phyloP scores from a whole-genome alignment of 2,797 vertebrate genomes.

The Cuculus canorus region DNA sequence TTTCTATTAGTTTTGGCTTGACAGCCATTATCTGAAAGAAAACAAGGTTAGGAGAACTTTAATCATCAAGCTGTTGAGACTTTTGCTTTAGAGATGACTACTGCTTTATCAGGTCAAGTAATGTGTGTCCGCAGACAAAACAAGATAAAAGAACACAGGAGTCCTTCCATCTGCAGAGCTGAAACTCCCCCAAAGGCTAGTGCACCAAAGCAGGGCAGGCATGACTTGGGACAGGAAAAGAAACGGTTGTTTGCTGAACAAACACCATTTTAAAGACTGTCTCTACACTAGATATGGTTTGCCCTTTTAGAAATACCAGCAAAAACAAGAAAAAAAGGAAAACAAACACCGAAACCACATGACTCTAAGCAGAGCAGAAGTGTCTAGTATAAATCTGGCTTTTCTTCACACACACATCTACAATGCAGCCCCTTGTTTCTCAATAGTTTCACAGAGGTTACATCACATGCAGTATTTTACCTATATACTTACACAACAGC shows the following conservation, averaged over 20 bases:
- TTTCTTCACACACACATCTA: background rate
- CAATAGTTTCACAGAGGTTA: background rate
- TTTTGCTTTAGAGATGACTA: background rate
- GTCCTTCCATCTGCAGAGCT: background rate
- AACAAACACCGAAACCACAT: background rate
- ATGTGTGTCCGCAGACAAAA: background rate
- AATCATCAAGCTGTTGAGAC: background rate
- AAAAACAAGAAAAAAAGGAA: background rate
- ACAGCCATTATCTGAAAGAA: background rate
- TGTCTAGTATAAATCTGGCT: background rate
- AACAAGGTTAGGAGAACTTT: conserved; percentile 1
- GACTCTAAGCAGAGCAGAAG: background rate
- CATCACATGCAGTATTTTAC: background rate
- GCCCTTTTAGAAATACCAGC: background rate
- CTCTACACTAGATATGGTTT: background rate
- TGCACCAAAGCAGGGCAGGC: background rate
- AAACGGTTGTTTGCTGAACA: background rate
- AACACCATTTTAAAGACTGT: background rate
- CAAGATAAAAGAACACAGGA: background rate
- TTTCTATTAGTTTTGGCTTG: background rate
- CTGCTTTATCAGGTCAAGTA: background rate
- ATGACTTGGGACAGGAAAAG: background rate
- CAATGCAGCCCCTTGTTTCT: background rate
- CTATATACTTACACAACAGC: conserved; percentile 91
- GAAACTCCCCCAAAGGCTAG: background rate